phyloP scores from a whole-genome alignment of 2,113 vertebrate species.

The Chunga burmeisteri region DNA sequence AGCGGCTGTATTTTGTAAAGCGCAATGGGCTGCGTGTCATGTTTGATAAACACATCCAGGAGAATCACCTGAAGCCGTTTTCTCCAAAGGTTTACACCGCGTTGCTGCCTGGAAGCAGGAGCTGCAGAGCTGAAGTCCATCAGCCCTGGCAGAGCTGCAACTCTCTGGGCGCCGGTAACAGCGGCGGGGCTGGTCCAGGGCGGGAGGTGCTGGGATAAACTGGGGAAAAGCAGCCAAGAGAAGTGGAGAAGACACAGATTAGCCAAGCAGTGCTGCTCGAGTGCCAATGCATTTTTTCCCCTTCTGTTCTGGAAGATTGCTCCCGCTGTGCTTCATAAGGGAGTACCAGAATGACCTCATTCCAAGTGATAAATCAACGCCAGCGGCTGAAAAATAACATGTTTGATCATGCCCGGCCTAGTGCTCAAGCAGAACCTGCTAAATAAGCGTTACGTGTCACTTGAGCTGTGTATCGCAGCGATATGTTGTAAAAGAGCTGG shows the following conservation, averaged over 20 bases:
- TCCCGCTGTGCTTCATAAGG: background rate
- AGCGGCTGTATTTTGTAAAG: rapidly evolving
- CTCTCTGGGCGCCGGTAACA: background rate
- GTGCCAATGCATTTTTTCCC: background rate
- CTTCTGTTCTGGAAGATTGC: background rate
- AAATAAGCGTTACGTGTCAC: rapidly evolving
- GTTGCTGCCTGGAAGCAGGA: background rate
- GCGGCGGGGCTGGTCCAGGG: rapidly evolving
- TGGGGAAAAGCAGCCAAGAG: background rate
- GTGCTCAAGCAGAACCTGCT: background rate
- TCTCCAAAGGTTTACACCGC: background rate
- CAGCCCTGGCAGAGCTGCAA: rapidly evolving
- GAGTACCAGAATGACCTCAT: background rate
- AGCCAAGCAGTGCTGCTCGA: rapidly evolving
- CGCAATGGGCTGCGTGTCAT: rapidly evolving
- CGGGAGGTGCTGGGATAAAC: background rate
- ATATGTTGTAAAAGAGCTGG: background rate
- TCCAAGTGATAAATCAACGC: background rate
- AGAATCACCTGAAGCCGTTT: background rate
- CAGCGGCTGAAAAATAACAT: background rate
- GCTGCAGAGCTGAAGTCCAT: background rate
- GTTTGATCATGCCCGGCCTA: background rate
- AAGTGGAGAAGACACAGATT: background rate
- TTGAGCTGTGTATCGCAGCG: background rate
- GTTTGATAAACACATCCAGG: background rate